A percentile compares a stretch with the other conserved stretches of the same genome.
Evolutionary conservation across 2,888 invertebrate genomes (phyloP).

Genomic region (Neoitamus cyanurus): DNA sequence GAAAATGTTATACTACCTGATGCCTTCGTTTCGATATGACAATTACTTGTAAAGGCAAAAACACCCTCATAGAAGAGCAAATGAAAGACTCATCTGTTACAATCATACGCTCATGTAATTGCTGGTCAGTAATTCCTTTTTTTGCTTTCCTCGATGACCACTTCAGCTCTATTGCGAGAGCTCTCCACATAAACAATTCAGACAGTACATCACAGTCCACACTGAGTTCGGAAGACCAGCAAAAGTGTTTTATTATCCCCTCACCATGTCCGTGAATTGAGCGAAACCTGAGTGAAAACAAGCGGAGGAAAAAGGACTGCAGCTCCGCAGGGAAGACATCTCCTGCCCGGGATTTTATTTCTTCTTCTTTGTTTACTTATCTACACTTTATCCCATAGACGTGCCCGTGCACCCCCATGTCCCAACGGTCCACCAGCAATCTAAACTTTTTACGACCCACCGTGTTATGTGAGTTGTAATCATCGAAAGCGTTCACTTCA

Average conservation of each 20-base stretch:
- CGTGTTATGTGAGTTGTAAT: constrained; percentile 41
- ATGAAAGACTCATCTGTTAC: neutral
- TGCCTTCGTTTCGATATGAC: too few species aligned
- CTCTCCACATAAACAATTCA: neutral
- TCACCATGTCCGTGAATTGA: neutral
- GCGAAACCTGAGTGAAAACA: constrained; percentile 1
- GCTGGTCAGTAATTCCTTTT: neutral
- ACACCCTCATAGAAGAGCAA: neutral
- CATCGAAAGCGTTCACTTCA: constrained; percentile 40
- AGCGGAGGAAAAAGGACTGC: neutral
- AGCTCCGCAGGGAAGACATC: neutral
- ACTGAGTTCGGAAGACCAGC: neutral
- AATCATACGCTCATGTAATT: neutral
- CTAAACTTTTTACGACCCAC: constrained; percentile 35
- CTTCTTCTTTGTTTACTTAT: constrained; percentile 20
- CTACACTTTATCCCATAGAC: constrained; percentile 1
- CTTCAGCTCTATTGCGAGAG: neutral
- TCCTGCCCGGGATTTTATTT: neutral
- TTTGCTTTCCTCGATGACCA: neutral
- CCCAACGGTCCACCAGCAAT: constrained; percentile 12
- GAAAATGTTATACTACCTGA: too few species aligned
- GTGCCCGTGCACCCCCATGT: constrained; percentile 2
- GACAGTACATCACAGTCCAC: neutral
- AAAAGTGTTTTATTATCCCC: neutral
- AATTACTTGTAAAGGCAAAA: too few species aligned